These are phyloP conservation scores for Venturia canescens DNA, from an alignment of 1,140 invertebrate species.

Conservation along the genomic window DNA sequence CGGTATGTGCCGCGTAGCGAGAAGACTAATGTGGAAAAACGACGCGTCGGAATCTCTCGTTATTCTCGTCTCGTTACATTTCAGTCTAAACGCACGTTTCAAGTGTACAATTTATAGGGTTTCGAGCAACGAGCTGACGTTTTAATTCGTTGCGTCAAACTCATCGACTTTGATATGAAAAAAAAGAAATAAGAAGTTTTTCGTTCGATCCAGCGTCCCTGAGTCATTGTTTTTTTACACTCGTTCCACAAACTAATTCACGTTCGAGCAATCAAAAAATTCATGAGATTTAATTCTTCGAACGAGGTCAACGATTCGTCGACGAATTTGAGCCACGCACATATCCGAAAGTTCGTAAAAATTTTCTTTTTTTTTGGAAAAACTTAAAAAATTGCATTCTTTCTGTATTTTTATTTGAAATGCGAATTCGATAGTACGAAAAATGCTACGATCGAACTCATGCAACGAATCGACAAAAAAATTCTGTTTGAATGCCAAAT, in stretches of 20 bases:
- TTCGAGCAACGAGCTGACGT: slow-evolving; percentile 20
- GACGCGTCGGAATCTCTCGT: background rate
- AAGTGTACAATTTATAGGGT: background rate
- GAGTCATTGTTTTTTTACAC: background rate
- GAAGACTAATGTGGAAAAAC: background rate
- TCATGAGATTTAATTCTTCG: no score
- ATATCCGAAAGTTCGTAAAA: no score
- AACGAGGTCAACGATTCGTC: no score
- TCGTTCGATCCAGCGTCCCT: background rate
- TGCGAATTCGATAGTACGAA: no score
- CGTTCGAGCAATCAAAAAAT: no score
- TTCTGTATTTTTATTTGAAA: no score
- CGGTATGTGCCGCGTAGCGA: background rate
- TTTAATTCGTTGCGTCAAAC: slow-evolving; percentile 38
- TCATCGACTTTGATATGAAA: slow-evolving; percentile 2
- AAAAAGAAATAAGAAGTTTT: background rate
- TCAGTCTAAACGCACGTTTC: background rate
- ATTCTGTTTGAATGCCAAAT: no score
- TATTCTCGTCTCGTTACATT: slow-evolving; percentile 20
- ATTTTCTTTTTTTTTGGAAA: no score
- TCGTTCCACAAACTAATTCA: background rate
- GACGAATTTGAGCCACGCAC: no score
- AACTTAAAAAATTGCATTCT: no score
- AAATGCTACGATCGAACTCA: no score
- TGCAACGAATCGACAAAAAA: no score